Evolutionary conservation across 2,888 invertebrate species (phyloP), one percentile per base, ranked within the genome.

Genomic region (Rhagophthalmus giganteus): DNA sequence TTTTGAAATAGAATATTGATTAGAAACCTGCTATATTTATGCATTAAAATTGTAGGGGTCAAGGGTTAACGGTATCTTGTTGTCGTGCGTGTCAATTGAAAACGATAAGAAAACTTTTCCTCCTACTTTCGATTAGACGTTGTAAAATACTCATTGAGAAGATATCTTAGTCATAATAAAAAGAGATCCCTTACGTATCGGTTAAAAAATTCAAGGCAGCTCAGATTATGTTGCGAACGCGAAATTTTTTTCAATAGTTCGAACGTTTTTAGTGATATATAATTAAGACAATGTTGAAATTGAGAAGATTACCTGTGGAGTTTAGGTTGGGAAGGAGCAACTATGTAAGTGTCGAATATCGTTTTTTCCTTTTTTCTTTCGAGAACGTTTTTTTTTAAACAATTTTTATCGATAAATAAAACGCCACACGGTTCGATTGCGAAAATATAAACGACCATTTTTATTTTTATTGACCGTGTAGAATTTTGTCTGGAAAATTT

Each of bases 31-130:
- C n/a, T n/a, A 14, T 34, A 42, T 26, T 42, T 33, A 34, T 42
- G 44, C n/a, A 12, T 35, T 12, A 35, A 25, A 9, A 15, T 27
- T 11, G 16, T 3, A 15, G 15, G 16, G 49, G 49, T 49, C 49
- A 35, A 41, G 41, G 42, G 49, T 42, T 49, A 15, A 7, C 6
- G 48, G 42, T 49, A 41, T 10, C 41, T 41, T 41, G 49, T 41
- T 30, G 33, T 40, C 33, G 34, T 24, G 40, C 10, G n/a, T 41
- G 35, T 41, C 40, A 42, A 25, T 41, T 41, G n/a, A 31, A 27
- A 24, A n/a, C 9, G 49, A 49, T 49, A 49, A 49, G 42, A n/a
- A n/a, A 24, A 48, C 25, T 49, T 49, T 49, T 49, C 35, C 41
- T 41, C 41, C 49, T 37, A 42, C 47, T 48, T 38, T 40, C 40